These are phyloP conservation scores for Panopea generosa DNA, from an alignment of 2,888 invertebrate species.

Conservation along the genomic window DNA sequence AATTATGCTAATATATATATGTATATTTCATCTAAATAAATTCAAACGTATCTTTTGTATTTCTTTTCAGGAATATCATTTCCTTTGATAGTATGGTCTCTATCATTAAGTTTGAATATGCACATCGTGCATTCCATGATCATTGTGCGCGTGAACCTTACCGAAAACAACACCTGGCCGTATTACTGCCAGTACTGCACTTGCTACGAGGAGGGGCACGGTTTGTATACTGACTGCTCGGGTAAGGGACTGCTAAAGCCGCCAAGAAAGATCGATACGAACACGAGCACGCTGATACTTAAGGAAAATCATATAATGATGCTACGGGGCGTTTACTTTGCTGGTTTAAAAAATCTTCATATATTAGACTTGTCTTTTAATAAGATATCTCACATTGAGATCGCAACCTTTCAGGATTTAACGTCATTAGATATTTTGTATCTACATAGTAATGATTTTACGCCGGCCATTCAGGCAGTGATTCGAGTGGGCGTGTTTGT, in stretches of 20 bases:
- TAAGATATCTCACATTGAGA: conserved; percentile 25
- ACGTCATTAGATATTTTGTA: conserved; percentile 20
- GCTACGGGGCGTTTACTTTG: conserved; percentile 11
- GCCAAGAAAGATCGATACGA: conserved; percentile 10
- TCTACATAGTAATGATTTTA: conserved; percentile 25
- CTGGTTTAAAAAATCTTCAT: conserved; percentile 24
- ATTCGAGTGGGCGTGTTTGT: conserved; percentile 38
- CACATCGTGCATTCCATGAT: too few species aligned
- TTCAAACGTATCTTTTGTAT: too few species aligned
- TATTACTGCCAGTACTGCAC: conserved; percentile 34
- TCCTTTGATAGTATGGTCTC: too few species aligned
- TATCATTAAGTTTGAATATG: too few species aligned
- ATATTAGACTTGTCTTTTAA: conserved; percentile 34
- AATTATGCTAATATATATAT: too few species aligned
- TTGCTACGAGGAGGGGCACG: conserved; percentile 1
- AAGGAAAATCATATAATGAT: conserved; percentile 18
- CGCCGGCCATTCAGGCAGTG: conserved; percentile 3
- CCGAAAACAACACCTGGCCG: background rate
- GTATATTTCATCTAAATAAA: too few species aligned
- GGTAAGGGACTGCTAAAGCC: conserved; percentile 17
- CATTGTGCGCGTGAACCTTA: conserved; percentile 1
- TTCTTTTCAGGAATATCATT: too few species aligned
- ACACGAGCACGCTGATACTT: conserved; percentile 31
- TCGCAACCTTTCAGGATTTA: conserved; percentile 31
- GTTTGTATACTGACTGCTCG: conserved; percentile 21